phyloP scores from a whole-genome alignment of 2,113 vertebrate species.

The Semnopithecus entellus region DNA sequence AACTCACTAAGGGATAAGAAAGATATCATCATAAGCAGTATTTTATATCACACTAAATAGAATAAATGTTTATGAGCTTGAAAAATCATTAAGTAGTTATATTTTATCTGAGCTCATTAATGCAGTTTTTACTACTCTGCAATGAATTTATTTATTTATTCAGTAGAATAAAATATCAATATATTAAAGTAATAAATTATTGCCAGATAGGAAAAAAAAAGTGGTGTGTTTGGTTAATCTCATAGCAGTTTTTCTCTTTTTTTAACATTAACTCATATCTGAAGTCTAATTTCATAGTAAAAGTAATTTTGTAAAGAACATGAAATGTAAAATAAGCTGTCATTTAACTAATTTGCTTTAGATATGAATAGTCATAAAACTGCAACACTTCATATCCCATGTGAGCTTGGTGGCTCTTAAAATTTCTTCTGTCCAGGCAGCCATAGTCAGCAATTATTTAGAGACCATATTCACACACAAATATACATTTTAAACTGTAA shows the following conservation, averaged over 20 bases:
- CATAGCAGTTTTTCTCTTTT: background rate
- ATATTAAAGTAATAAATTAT: background rate
- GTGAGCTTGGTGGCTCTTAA: background rate
- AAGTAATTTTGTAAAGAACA: constrained; percentile 7
- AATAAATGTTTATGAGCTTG: constrained; percentile 14
- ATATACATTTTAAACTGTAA: background rate
- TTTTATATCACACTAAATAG: background rate
- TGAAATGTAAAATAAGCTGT: constrained; percentile 24
- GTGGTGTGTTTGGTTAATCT: background rate
- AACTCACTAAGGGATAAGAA: background rate
- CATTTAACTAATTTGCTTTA: background rate
- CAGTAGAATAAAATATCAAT: background rate
- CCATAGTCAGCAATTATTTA: background rate
- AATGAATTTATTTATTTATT: background rate
- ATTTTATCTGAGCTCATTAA: background rate
- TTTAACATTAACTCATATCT: background rate
- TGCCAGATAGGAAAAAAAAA: background rate
- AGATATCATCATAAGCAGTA: background rate
- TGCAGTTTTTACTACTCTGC: background rate
- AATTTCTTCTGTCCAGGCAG: background rate
- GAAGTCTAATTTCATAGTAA: background rate
- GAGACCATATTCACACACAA: background rate
- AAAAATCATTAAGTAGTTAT: background rate
- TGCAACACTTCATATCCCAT: background rate
- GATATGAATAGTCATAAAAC: background rate